Conservation (phyloP, 2,888 invertebrate species). For the Agonopterix heracliana region DNA sequence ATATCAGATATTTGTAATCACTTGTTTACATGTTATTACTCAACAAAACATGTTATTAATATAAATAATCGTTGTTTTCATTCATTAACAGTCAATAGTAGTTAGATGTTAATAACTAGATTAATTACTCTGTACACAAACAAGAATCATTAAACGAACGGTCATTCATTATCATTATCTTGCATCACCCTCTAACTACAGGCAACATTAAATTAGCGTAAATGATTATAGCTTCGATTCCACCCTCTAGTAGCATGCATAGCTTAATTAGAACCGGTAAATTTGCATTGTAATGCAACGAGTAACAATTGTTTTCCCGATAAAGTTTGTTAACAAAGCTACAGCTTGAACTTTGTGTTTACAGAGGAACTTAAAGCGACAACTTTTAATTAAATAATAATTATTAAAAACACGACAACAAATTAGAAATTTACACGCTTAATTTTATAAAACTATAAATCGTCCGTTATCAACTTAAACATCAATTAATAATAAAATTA, state of each 20-base stretch:
- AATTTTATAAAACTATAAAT: background rate
- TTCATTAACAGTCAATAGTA: too few relatives aligned
- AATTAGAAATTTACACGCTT: too few relatives aligned
- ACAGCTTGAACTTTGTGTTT: too few relatives aligned
- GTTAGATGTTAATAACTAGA: too few relatives aligned
- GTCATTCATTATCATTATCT: background rate
- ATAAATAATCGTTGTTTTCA: too few relatives aligned
- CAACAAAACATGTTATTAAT: too few relatives aligned
- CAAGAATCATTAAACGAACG: background rate
- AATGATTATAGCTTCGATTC: constrained; percentile 26
- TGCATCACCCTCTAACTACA: constrained; percentile 10
- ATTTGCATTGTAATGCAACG: constrained; percentile 43
- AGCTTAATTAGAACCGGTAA: constrained; percentile 46
- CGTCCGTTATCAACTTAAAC: background rate
- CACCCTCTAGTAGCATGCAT: constrained; percentile 22
- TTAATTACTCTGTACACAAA: background rate
- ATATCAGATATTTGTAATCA: too few relatives aligned
- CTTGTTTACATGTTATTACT: too few relatives aligned
- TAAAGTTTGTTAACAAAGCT: constrained; percentile 36
- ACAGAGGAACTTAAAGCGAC: too few relatives aligned
- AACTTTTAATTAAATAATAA: too few relatives aligned
- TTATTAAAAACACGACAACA: too few relatives aligned
- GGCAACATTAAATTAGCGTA: constrained; percentile 25
- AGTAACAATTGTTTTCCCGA: constrained; percentile 46
- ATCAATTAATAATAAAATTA: constrained; percentile 10